Conservation (phyloP, 2,113 vertebrate species). For the Gallinago media region DNA sequence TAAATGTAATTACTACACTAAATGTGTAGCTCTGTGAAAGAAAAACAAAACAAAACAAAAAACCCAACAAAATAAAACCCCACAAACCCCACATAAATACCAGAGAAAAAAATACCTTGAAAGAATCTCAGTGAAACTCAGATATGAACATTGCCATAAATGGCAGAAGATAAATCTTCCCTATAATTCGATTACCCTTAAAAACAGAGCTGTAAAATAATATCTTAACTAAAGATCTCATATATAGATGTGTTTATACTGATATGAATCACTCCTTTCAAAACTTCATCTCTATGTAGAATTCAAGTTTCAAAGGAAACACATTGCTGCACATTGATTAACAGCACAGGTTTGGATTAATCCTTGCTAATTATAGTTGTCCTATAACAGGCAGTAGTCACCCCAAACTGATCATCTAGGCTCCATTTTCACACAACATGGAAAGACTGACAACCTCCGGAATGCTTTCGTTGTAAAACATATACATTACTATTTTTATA, state of each 20-base stretch:
- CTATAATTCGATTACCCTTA: neutral
- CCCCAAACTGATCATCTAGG: neutral
- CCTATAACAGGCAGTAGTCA: neutral
- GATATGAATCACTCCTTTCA: neutral
- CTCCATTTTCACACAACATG: neutral
- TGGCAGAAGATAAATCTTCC: neutral
- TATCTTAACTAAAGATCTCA: neutral
- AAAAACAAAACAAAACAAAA: neutral
- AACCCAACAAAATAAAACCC: neutral
- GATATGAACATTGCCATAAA: slow-evolving; percentile 2
- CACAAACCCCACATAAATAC: neutral
- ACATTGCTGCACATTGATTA: neutral
- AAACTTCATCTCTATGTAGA: neutral
- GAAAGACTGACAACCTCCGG: neutral
- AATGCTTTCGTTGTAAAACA: neutral
- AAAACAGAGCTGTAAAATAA: neutral
- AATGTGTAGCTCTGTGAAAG: neutral
- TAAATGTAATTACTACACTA: neutral
- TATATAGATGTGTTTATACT: neutral
- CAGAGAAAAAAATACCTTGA: neutral
- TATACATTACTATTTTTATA: neutral
- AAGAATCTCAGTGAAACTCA: neutral
- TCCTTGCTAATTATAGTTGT: neutral
- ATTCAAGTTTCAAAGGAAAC: neutral
- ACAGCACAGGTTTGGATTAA: neutral